Conservation (phyloP, 2,113 vertebrate genomes). For the Lucifuga dentata region DNA sequence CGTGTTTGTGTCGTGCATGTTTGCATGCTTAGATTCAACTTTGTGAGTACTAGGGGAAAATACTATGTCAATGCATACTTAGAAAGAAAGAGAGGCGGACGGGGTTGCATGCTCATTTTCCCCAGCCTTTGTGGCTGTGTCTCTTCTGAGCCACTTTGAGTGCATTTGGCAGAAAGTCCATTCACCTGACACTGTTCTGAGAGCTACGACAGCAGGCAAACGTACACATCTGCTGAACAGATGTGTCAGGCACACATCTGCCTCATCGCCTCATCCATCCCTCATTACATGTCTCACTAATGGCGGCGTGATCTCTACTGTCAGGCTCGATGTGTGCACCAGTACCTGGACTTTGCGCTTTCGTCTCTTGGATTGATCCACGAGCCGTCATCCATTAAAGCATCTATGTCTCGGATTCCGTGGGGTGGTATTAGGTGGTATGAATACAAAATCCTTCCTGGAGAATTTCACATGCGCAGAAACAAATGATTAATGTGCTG, state of each 20-base stretch:
- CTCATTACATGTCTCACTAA: constrained; percentile 25
- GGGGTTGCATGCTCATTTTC: not conserved
- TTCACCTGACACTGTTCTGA: constrained; percentile 35
- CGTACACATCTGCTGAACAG: constrained; percentile 24
- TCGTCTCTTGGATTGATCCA: constrained; percentile 34
- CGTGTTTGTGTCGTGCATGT: constrained; percentile 4
- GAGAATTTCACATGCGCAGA: constrained; percentile 56
- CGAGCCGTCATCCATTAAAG: constrained; percentile 63
- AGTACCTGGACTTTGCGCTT: constrained; percentile 45
- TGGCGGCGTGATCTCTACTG: constrained; percentile 46
- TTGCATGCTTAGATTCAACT: constrained; percentile 24
- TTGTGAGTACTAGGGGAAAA: not conserved
- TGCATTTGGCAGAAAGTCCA: constrained; percentile 6
- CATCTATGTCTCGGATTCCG: constrained; percentile 38
- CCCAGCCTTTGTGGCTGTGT: not conserved
- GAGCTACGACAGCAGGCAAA: constrained; percentile 9
- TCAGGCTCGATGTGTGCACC: constrained; percentile 52
- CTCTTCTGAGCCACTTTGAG: not conserved
- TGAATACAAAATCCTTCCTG: constrained; percentile 69
- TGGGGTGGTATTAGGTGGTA: constrained; percentile 50
- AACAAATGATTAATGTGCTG: constrained; percentile 70
- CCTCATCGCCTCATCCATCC: constrained; percentile 26
- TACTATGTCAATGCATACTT: not conserved
- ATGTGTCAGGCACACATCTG: constrained; percentile 37
- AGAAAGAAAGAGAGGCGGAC: too few species aligned